Percentiles rank a stretch among this genome's conserved stretches.
Conservation (phyloP, 1,140 invertebrate genomes). For the Drosophila malerkotliana region DNA sequence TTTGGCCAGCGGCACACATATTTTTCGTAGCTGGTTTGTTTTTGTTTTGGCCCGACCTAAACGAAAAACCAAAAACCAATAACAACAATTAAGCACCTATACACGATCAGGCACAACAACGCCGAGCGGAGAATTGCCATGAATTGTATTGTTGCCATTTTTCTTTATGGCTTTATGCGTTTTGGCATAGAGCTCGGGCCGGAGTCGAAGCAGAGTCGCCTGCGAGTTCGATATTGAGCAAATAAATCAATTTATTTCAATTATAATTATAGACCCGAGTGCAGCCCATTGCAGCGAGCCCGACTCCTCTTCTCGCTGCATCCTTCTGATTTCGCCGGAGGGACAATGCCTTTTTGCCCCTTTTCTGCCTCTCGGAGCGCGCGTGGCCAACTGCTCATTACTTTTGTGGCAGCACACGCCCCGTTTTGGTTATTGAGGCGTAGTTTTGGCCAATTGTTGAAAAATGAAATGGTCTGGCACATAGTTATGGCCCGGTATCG, state of each 20-base stretch:
- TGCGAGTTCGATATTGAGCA: slow-evolving; percentile 55
- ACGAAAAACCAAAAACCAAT: slow-evolving; percentile 71
- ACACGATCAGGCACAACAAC: slow-evolving; percentile 37
- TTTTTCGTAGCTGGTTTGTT: slow-evolving; percentile 22
- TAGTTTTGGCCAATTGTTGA: slow-evolving; percentile 78
- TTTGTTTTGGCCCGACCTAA: slow-evolving; percentile 27
- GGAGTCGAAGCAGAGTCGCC: slow-evolving; percentile 4
- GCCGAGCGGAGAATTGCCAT: slow-evolving; percentile 13
- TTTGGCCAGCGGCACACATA: slow-evolving; percentile 61
- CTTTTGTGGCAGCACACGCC: slow-evolving; percentile 71
- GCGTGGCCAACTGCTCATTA: slow-evolving; percentile 81
- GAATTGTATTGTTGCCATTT: slow-evolving; percentile 79
- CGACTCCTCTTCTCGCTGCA: slow-evolving; percentile 17
- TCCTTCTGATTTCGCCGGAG: slow-evolving; percentile 37
- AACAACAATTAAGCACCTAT: slow-evolving; percentile 77
- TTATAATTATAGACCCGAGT: slow-evolving; percentile 76
- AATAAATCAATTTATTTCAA: slow-evolving; percentile 83
- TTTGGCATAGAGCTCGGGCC: slow-evolving; percentile 69
- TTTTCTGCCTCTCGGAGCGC: slow-evolving; percentile 40
- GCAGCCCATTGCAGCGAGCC: slow-evolving; percentile 33
- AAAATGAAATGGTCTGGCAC: slow-evolving; percentile 80
- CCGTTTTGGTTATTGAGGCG: slow-evolving; percentile 67
- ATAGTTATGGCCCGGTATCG: slow-evolving; percentile 68
- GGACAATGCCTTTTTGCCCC: slow-evolving; percentile 34
- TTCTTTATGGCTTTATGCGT: slow-evolving; percentile 82